phyloP scores from a whole-genome alignment of 2,797 vertebrate genomes.

The Channallabes apus region DNA sequence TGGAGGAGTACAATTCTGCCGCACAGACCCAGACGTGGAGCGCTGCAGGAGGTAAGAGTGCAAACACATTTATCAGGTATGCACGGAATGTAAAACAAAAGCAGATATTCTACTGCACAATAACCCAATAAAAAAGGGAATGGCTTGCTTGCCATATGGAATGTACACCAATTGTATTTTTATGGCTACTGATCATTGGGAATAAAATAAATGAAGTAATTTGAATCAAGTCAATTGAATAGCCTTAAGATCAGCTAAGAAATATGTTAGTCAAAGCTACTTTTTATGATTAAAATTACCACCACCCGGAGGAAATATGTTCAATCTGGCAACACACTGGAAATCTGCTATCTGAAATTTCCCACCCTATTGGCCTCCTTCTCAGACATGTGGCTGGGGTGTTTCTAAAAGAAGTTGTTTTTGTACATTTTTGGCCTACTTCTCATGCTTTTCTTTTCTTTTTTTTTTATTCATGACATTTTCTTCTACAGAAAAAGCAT shows the following conservation, averaged over 20 bases:
- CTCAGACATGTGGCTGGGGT: neutral
- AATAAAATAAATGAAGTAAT: neutral
- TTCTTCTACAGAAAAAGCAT: neutral
- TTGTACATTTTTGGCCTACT: neutral
- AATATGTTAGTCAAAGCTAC: neutral
- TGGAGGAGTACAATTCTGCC: constrained; percentile 80
- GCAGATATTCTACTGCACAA: neutral
- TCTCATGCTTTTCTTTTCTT: neutral
- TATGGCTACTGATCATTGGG: neutral
- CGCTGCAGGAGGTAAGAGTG: constrained; percentile 82
- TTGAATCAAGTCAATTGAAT: no score
- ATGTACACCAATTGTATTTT: neutral
- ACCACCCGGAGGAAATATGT: neutral
- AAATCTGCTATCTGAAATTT: neutral
- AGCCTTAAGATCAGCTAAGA: neutral
- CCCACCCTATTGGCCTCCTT: neutral
- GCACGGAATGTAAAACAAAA: neutral
- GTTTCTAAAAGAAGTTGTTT: neutral
- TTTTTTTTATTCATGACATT: neutral
- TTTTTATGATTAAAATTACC: neutral
- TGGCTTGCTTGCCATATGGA: neutral
- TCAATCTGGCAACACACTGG: neutral
- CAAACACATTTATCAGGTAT: neutral
- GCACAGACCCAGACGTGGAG: constrained; percentile 84
- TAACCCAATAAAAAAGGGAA: neutral